phyloP scores from a whole-genome alignment of 2,888 invertebrate genomes.

The Linhomoeus sp. region DNA sequence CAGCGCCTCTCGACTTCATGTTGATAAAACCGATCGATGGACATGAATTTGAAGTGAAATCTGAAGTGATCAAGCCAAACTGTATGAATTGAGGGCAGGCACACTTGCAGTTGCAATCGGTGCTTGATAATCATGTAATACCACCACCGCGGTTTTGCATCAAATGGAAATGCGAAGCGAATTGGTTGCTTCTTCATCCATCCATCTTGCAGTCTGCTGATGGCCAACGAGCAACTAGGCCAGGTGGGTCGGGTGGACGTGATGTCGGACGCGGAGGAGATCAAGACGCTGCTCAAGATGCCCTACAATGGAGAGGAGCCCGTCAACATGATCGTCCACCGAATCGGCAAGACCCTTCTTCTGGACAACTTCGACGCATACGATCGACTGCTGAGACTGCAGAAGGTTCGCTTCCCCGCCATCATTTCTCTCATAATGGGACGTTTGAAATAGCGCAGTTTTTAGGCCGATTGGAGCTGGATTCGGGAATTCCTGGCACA shows the following conservation, averaged over 20 bases:
- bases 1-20: too few species aligned
- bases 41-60: too few species aligned
- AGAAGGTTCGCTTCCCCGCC: slow-evolving; percentile 34
- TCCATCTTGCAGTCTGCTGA: slow-evolving; percentile 47
- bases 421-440: too few species aligned
- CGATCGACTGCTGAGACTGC: slow-evolving; percentile 55
- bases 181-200: background rate
- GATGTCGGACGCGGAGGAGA: slow-evolving; percentile 76
- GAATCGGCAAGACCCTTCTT: slow-evolving; percentile 67
- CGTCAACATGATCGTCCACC: slow-evolving; percentile 80
- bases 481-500: slow-evolving; percentile 45
- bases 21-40: too few species aligned
- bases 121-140: too few species aligned
- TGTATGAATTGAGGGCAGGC: too few species aligned
- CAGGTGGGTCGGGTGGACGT: slow-evolving; percentile 79
- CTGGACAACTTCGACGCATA: slow-evolving; percentile 82
- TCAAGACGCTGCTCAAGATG: slow-evolving; percentile 69
- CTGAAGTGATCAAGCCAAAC: too few species aligned
- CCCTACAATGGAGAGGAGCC: slow-evolving; percentile 46
- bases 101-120: too few species aligned
- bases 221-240: slow-evolving; percentile 82
- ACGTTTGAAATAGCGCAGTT: background rate
- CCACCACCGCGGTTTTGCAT: background rate
- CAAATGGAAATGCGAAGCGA: background rate
- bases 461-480: slow-evolving; percentile 61